Conservation (phyloP, 2,113 vertebrate genomes). For the Zapus hudsonius region DNA sequence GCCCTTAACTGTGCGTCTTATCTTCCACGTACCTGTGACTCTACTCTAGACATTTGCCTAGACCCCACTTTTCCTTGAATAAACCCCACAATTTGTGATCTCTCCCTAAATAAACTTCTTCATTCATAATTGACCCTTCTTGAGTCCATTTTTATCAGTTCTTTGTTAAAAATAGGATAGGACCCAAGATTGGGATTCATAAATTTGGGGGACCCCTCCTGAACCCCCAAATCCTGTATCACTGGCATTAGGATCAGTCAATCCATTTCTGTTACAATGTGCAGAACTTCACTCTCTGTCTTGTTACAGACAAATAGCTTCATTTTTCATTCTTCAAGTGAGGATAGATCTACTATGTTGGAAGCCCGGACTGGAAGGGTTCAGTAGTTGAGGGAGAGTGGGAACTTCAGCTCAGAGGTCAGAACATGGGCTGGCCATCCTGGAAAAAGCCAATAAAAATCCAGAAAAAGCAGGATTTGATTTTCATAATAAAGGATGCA, state of each 20-base stretch:
- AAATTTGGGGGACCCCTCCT: too few species aligned
- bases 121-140: too few species aligned
- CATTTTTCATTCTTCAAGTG: constrained; percentile 38
- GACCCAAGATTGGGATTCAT: too few species aligned
- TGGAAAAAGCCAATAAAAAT: background rate
- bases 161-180: too few species aligned
- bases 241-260: background rate
- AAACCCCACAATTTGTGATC: too few species aligned
- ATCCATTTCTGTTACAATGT: background rate
- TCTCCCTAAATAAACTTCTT: too few species aligned
- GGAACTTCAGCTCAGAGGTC: background rate
- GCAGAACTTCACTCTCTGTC: background rate
- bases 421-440: background rate
- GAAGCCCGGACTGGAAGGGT: background rate
- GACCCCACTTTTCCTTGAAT: too few species aligned
- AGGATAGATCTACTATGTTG: background rate
- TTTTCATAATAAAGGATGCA: background rate
- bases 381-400: background rate
- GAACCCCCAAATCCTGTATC: too few species aligned
- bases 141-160: too few species aligned
- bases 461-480: background rate
- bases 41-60: too few species aligned
- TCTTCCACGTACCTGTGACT: too few species aligned
- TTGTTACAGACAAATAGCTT: background rate
- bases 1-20: too few species aligned